A percentile compares a stretch with the other conserved stretches of the same genome.
phyloP scores from a whole-genome alignment of 2,113 vertebrate species.

The Marmota monax region DNA sequence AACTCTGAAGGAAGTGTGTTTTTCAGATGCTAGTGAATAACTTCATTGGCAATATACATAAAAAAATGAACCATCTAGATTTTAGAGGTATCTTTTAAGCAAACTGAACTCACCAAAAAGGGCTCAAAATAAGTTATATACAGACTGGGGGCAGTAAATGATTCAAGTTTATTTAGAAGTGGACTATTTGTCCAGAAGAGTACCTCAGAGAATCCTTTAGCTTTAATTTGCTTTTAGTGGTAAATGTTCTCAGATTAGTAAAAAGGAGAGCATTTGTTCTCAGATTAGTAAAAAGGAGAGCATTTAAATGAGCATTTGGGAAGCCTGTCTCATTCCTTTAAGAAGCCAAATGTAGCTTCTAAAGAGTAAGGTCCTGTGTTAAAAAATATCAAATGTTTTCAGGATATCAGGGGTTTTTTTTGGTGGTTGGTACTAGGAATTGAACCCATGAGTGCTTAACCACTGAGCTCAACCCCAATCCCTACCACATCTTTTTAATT shows the following conservation, averaged over 20 bases:
- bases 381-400: conserved; percentile 8
- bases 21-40: background rate
- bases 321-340: background rate
- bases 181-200: background rate
- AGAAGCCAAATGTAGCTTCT: background rate
- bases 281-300: background rate
- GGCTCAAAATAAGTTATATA: background rate
- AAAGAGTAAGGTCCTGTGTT: background rate
- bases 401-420: background rate
- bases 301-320: background rate
- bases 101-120: conserved; percentile 23
- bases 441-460: background rate
- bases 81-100: conserved; percentile 1
- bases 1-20: background rate
- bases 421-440: background rate
- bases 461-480: background rate
- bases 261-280: conserved; percentile 16
- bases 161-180: conserved; percentile 40
- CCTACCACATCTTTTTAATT: background rate
- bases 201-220: background rate
- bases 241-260: background rate
- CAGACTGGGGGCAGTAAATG: background rate
- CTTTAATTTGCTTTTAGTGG: conserved; percentile 8
- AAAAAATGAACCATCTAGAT: background rate
- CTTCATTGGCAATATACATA: background rate